Percentiles rank a stretch among this genome's conserved stretches.
These are phyloP conservation scores for Anseranas semipalmata DNA, from an alignment of 2,113 vertebrate genomes.

Conservation along the genomic window DNA sequence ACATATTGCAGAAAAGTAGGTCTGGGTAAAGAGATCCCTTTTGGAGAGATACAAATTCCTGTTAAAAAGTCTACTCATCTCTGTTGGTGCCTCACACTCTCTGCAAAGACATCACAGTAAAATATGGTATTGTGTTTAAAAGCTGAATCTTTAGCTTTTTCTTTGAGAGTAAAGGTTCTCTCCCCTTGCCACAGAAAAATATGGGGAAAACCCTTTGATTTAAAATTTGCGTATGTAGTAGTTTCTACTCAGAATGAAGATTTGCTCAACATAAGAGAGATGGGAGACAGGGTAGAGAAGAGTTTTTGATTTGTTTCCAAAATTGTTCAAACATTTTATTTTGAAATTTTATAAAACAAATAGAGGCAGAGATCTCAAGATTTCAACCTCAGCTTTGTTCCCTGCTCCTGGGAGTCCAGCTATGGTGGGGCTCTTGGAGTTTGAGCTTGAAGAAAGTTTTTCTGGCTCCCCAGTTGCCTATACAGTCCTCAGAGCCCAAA, in stretches of 20 bases:
- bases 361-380: neutral
- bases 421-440: neutral
- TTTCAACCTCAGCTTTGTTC: neutral
- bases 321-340: neutral
- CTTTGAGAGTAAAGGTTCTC: neutral
- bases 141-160: neutral
- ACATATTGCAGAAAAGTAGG: neutral
- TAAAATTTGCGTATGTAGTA: fast-evolving
- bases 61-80: neutral
- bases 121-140: neutral
- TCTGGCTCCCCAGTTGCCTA: neutral
- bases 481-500: neutral
- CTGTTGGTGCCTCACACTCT: neutral
- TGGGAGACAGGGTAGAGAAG: fast-evolving
- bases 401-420: neutral
- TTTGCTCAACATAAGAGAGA: neutral
- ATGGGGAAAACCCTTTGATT: neutral
- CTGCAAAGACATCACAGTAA: fast-evolving
- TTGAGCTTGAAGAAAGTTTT: neutral
- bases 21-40: neutral
- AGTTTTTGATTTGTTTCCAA: neutral
- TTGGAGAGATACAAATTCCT: neutral
- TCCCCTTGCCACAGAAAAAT: neutral
- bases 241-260: neutral
- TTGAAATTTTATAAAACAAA: neutral